phyloP scores from a whole-genome alignment of 2,113 vertebrate genomes.

The Craseonycteris thonglongyai region DNA sequence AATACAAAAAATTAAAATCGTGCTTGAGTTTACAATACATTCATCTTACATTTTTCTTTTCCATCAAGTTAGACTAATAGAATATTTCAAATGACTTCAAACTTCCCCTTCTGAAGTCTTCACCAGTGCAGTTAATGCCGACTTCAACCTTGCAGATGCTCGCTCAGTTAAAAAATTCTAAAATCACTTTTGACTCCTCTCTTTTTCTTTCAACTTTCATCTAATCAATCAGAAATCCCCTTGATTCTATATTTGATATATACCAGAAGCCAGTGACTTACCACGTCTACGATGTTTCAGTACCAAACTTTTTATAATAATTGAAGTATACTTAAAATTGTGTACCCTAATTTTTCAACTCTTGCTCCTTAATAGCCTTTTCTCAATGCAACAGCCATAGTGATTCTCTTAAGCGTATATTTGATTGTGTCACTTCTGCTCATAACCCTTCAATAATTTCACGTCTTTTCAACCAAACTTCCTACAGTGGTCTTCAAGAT shows the following conservation, averaged over 20 bases:
- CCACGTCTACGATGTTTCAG: background rate
- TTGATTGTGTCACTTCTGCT: background rate
- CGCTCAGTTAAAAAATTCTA: background rate
- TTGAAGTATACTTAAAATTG: background rate
- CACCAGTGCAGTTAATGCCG: background rate
- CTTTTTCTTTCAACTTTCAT: background rate
- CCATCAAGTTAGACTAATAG: background rate
- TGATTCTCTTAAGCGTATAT: background rate
- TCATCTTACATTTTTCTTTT: background rate
- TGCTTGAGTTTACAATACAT: background rate
- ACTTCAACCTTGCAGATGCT: background rate
- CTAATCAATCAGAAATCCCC: background rate
- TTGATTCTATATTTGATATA: background rate
- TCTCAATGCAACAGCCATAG: background rate
- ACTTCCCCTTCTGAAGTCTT: background rate
- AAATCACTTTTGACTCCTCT: background rate
- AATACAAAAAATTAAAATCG: slow-evolving; percentile 6
- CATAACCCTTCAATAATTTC: background rate
- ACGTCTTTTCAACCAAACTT: background rate
- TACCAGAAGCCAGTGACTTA: background rate
- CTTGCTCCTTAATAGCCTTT: background rate
- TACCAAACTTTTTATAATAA: background rate
- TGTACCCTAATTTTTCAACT: background rate
- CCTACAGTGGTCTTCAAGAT: background rate
- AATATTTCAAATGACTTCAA: background rate